Conservation (phyloP, 2,888 invertebrate genomes). For the Macrosoma leucophasiata region DNA sequence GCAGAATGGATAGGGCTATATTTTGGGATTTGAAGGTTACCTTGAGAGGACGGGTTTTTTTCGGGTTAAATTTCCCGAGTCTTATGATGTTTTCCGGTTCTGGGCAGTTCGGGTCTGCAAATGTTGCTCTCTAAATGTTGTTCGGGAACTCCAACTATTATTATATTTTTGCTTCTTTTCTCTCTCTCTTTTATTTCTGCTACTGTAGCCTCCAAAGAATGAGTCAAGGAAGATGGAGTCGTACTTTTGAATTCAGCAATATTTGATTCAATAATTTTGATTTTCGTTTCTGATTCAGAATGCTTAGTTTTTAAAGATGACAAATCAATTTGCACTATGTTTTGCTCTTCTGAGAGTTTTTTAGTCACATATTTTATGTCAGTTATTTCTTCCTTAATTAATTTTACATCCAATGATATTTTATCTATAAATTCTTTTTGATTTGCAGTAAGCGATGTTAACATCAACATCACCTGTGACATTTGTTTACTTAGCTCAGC, state of each 20-base stretch:
- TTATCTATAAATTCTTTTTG: slow-evolving; percentile 11
- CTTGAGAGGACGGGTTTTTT: slow-evolving; percentile 10
- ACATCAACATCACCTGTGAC: slow-evolving; percentile 12
- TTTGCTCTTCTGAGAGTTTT: slow-evolving; percentile 6
- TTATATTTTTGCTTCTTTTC: slow-evolving; percentile 5
- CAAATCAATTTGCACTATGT: slow-evolving; percentile 9
- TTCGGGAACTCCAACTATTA: too few relatives aligned
- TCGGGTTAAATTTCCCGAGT: slow-evolving; percentile 13
- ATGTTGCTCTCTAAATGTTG: too few relatives aligned
- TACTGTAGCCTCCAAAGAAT: slow-evolving; percentile 1
- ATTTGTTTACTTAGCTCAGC: slow-evolving; percentile 13
- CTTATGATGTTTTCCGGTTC: slow-evolving; percentile 10
- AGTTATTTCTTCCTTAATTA: slow-evolving; percentile 12
- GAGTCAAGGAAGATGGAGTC: not conserved
- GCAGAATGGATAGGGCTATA: slow-evolving; percentile 8
- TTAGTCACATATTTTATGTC: slow-evolving; percentile 10
- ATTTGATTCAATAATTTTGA: slow-evolving; percentile 8
- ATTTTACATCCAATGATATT: slow-evolving; percentile 6
- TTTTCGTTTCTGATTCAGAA: slow-evolving; percentile 7
- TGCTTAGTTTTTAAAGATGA: slow-evolving; percentile 1
- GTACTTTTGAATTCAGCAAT: slow-evolving; percentile 4
- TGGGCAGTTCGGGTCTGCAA: slow-evolving; percentile 3
- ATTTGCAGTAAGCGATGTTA: slow-evolving; percentile 4
- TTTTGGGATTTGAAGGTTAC: slow-evolving; percentile 10
- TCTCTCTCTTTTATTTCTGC: slow-evolving; percentile 2